Base-by-base conservation (phyloP, 1,140 invertebrate species). In the Bombyx mori region DNA sequence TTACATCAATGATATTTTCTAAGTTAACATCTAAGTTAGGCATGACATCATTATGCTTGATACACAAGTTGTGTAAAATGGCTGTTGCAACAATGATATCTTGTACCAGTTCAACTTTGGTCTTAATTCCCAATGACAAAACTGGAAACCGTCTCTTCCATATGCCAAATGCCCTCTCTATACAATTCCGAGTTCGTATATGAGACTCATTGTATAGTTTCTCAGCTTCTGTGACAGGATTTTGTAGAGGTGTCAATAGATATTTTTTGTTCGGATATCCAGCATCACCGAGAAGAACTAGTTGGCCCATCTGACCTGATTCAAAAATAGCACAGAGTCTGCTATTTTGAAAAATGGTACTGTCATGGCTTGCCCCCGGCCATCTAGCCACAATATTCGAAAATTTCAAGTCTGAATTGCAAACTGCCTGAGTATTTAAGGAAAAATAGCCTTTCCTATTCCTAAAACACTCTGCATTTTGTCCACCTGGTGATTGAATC, bases 141-240 rank as follows among this genome's bases (percentile, higher is more conserved):
- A 44, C 47, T 50, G 60, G 60, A 56, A 65, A 68, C 46, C 57
- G 57, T 44, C 59, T 55, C 45, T 64, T 67, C 65, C 62, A 67
- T 8, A 48, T 42, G 4, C 62, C 60, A 62, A 65, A 65, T 35
- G 58, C 49, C 42, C 60, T 51, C 48, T 62, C 57, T 12, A 68
- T 35, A 1, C 56, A 52, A 60, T 64, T 66, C 42, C 60, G 57
- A 1, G 65, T 64, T 44, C 46, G 57, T 5, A 65, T 60, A 8
- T 64, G 62, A 22, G 48, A 52, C 47, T 60, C 58, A 60, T 60
- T 60, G 26, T 60, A 60, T 1, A 55, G 49, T 43, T 52, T 55
- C 43, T 60, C 54, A 42, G 8, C 54, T 51, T 54, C 43, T 8
- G 58, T 55, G n/a, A 49, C 45, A 9, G 59, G 54, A 7, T 56